Conservation (phyloP, 2,888 invertebrate species). For the Nomada flava region DNA sequence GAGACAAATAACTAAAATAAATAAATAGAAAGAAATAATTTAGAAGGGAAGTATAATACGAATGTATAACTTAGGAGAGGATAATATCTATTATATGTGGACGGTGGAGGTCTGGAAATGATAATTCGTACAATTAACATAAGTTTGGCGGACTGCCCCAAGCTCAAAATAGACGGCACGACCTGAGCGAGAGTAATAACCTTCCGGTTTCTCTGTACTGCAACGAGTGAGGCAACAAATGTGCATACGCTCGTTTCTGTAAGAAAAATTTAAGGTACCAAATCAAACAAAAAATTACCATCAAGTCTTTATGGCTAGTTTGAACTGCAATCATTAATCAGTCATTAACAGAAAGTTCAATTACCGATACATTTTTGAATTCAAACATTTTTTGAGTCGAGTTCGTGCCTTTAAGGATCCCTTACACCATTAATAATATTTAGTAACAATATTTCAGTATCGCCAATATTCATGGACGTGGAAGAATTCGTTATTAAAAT, state of each 20-base stretch:
- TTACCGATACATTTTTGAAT: too few species aligned
- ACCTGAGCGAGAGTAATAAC: conserved; percentile 80
- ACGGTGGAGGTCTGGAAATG: conserved; percentile 65
- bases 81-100: conserved; percentile 1
- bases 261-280: neutral
- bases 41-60: neutral
- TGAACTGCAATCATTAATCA: too few species aligned
- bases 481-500: too few species aligned
- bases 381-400: too few species aligned
- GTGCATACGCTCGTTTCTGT: neutral
- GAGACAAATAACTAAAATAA: neutral
- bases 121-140: conserved; percentile 81
- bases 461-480: too few species aligned
- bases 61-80: neutral
- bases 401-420: too few species aligned
- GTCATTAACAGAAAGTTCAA: too few species aligned
- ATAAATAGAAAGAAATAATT: neutral
- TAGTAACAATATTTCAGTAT: too few species aligned
- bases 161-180: conserved; percentile 79
- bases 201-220: conserved; percentile 75
- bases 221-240: conserved; percentile 50
- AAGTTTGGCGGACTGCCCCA: conserved; percentile 81
- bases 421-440: too few species aligned
- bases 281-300: too few species aligned
- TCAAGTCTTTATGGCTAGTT: too few species aligned